A percentile compares a stretch with the other conserved stretches of the same genome.
These are phyloP conservation scores for Recurvirostra avosetta DNA, from an alignment of 2,113 vertebrate genomes.

Conservation along the genomic window DNA sequence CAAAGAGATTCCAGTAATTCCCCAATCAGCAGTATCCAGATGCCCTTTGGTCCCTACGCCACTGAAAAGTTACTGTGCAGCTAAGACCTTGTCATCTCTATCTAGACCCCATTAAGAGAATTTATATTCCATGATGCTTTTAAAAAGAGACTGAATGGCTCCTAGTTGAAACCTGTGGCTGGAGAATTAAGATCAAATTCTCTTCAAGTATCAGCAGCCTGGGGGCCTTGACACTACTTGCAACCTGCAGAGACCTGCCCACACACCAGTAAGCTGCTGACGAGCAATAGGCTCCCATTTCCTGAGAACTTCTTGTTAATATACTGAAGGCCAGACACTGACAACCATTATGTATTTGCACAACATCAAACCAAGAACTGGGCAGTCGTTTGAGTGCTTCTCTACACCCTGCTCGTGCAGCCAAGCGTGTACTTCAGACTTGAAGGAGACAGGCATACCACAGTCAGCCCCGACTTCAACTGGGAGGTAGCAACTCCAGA, in stretches of 20 bases:
- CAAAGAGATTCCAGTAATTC: neutral
- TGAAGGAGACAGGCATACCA: neutral
- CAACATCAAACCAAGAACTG: neutral
- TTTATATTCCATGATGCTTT: neutral
- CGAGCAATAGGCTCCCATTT: neutral
- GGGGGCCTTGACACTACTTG: neutral
- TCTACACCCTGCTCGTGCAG: neutral
- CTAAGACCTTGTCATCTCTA: neutral
- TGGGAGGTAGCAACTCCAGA: neutral
- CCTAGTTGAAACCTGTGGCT: neutral
- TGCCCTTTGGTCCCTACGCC: neutral
- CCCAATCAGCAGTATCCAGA: neutral
- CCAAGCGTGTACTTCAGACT: neutral
- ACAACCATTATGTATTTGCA: accelerated
- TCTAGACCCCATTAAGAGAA: neutral
- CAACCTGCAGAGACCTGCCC: neutral
- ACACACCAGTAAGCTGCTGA: neutral
- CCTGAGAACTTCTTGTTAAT: neutral
- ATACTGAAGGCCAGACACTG: neutral
- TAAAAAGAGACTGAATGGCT: neutral
- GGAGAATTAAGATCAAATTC: neutral
- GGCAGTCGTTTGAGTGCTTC: neutral
- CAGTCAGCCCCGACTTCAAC: neutral
- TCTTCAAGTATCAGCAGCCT: neutral
- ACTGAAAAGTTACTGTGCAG: neutral